A percentile compares a stretch with the other conserved stretches of the same genome.
These are phyloP conservation scores for Cololabis saira DNA, from an alignment of 2,113 vertebrate genomes.

Conservation along the genomic window DNA sequence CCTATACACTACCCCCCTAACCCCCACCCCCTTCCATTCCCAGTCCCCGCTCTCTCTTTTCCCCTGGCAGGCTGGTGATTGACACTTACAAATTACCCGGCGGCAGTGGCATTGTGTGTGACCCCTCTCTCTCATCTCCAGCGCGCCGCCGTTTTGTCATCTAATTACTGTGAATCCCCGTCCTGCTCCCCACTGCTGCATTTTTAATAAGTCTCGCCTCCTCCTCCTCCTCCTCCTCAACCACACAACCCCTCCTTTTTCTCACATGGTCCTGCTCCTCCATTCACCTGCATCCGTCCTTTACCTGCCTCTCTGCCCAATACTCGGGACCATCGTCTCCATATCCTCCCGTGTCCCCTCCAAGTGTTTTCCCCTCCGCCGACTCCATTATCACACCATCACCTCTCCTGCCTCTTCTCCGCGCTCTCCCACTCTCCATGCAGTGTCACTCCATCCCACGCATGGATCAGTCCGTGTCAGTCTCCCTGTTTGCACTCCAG, in stretches of 20 bases:
- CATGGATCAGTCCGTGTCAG: constrained; percentile 42
- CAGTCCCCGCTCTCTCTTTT: constrained; percentile 63
- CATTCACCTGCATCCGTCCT: constrained; percentile 63
- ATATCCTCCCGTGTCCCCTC: constrained; percentile 37
- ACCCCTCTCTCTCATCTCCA: constrained; percentile 99
- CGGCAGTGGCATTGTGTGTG: constrained; percentile 96
- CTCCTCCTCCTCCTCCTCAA: constrained; percentile 13
- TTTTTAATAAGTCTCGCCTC: constrained; percentile 89
- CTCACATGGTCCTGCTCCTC: constrained; percentile 23
- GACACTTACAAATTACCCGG: constrained; percentile 99
- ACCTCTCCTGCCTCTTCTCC: constrained; percentile 46
- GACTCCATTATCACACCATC: constrained; percentile 66
- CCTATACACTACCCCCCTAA: constrained; percentile 18
- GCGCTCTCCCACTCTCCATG: constrained; percentile 31
- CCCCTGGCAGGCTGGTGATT: constrained; percentile 93
- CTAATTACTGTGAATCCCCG: constrained; percentile 99
- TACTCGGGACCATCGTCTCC: constrained; percentile 53
- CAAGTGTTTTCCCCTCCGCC: constrained; percentile 58
- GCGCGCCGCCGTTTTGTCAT: constrained; percentile 99
- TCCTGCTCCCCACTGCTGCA: constrained; percentile 96
- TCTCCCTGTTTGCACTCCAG: constrained; percentile 56
- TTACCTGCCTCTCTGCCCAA: constrained; percentile 59
- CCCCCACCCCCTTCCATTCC: constrained; percentile 14
- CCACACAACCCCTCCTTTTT: constrained; percentile 12
- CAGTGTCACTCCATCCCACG: constrained; percentile 67